These are phyloP conservation scores for Corythaeola cristata DNA, from an alignment of 2,113 vertebrate species.

Conservation along the genomic window DNA sequence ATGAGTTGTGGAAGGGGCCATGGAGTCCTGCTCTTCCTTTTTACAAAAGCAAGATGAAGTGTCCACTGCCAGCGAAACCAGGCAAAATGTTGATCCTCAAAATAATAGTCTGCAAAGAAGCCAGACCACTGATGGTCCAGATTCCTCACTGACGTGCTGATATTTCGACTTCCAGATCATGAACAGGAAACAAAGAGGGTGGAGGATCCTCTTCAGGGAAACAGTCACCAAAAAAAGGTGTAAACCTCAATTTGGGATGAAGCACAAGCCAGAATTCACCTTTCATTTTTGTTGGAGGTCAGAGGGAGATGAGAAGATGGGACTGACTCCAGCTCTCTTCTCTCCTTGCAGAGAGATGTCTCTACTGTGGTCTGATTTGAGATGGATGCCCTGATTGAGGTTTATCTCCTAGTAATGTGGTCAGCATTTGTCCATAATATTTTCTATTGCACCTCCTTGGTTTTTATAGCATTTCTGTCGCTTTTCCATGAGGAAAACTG, in stretches of 20 bases:
- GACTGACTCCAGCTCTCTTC: not conserved
- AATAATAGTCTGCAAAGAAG: not conserved
- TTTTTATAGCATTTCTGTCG: not conserved
- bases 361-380: not conserved
- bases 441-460: not conserved
- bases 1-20: not conserved
- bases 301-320: not conserved
- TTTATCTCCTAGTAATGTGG: not conserved
- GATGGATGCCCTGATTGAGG: not conserved
- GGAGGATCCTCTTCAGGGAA: not conserved
- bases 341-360: not conserved
- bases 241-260: not conserved
- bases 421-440: not conserved
- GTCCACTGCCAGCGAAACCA: not conserved
- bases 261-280: not conserved
- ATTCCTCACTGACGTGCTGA: not conserved
- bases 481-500: not conserved
- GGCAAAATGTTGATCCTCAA: not conserved
- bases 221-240: not conserved
- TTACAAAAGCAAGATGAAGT: not conserved
- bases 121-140: not conserved
- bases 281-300: not conserved
- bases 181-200: not conserved
- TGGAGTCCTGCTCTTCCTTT: not conserved
- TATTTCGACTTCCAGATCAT: not conserved